A percentile compares a stretch with the other conserved stretches of the same genome.
phyloP scores from a whole-genome alignment of 2,797 vertebrate species.

The Megaceryle alcyon region DNA sequence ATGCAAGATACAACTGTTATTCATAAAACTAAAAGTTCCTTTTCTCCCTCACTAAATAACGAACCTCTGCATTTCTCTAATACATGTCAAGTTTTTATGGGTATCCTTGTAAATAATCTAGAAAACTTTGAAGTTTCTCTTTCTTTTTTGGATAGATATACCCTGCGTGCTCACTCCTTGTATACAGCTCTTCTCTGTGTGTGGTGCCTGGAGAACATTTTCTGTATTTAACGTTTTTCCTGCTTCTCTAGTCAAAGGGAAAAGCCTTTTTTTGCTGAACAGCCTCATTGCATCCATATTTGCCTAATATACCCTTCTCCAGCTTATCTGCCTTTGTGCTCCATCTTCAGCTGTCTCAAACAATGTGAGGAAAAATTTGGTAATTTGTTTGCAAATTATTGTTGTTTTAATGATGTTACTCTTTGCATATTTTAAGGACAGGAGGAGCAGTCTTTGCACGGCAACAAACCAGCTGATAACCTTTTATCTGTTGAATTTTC shows the following conservation, averaged over 20 bases:
- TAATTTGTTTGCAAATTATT: background rate
- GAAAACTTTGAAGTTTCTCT: background rate
- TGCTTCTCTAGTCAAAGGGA: background rate
- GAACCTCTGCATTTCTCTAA: background rate
- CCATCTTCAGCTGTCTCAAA: background rate
- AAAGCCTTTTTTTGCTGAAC: background rate
- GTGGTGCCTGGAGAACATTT: constrained; percentile 16
- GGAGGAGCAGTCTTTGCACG: background rate
- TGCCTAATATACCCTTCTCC: background rate
- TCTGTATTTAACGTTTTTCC: background rate
- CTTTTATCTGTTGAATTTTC: background rate
- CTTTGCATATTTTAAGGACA: background rate
- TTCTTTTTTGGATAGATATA: background rate
- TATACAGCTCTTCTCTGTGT: background rate
- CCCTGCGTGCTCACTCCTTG: background rate
- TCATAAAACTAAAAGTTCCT: background rate
- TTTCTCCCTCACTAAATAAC: background rate
- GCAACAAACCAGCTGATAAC: background rate
- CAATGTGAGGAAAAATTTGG: background rate
- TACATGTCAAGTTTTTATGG: background rate
- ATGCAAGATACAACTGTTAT: background rate
- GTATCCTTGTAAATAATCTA: background rate
- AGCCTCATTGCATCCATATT: background rate
- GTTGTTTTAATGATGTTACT: background rate
- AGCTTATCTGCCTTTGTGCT: background rate